Evolutionary conservation across 2,797 vertebrate genomes (phyloP).

Genomic region (Chrosomus eos): DNA sequence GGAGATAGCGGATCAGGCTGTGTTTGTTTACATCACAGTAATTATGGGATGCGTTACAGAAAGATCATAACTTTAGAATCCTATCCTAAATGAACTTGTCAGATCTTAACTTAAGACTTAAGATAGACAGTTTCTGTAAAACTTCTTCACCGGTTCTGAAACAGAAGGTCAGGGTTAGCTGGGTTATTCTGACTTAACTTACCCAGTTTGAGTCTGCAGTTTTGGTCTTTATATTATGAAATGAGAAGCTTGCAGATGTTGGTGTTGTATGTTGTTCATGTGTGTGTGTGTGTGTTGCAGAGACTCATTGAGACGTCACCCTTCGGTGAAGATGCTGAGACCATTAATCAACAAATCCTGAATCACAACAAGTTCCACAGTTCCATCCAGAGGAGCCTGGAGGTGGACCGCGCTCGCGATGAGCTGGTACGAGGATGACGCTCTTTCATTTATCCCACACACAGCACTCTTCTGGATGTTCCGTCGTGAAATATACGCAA

Average conservation of each 20-base stretch:
- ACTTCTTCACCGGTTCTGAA: not conserved
- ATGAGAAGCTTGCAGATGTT: conserved; percentile 4
- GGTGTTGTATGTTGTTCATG: not conserved
- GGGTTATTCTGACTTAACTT: not conserved
- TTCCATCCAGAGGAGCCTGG: conserved; percentile 84
- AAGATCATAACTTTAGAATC: too few species aligned
- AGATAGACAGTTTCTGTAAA: too few species aligned
- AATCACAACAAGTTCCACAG: conserved; percentile 86
- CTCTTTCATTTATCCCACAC: too few species aligned
- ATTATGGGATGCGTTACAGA: too few species aligned
- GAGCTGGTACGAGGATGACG: conserved; percentile 80
- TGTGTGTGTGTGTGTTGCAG: conserved; percentile 69
- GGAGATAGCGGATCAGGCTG: too few species aligned
- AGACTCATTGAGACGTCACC: conserved; percentile 86
- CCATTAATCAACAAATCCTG: conserved; percentile 87
- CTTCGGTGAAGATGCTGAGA: conserved; percentile 85
- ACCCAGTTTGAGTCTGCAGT: not conserved
- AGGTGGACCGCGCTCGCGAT: conserved; percentile 85
- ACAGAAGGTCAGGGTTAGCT: not conserved
- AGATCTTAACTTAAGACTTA: too few species aligned
- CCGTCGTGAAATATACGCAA: too few species aligned
- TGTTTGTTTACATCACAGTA: too few species aligned
- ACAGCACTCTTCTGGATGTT: too few species aligned
- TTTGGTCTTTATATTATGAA: not conserved
- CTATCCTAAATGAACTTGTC: too few species aligned